Evolutionary conservation across 2,888 invertebrate genomes (phyloP).

Genomic region (Sisyra nigra): DNA sequence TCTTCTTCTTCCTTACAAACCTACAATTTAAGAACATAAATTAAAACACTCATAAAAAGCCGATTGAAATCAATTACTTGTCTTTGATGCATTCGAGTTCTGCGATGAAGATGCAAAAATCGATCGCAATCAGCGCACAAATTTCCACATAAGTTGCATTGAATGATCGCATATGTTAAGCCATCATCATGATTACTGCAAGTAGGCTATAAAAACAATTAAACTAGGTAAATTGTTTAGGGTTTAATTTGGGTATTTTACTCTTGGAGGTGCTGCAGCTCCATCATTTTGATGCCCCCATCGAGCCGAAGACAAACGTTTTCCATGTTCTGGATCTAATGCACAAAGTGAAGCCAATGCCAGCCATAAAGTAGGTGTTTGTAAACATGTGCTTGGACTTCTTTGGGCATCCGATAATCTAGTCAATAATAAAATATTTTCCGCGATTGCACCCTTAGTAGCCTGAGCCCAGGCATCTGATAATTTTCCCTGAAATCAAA

Average conservation of each 20-base stretch:
- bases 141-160: conserved; percentile 81
- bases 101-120: conserved; percentile 81
- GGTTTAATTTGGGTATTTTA: conserved; percentile 13
- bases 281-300: conserved; percentile 15
- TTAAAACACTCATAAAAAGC: neutral
- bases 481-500: conserved; percentile 54
- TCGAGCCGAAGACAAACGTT: conserved; percentile 51
- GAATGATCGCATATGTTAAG: conserved; percentile 79
- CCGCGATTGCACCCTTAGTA: conserved; percentile 76
- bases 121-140: conserved; percentile 94
- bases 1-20: conserved; percentile 94
- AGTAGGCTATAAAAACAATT: conserved; percentile 44
- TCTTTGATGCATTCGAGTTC: conserved; percentile 70
- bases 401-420: conserved; percentile 62
- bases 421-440: conserved; percentile 70
- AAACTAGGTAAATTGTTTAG: no score
- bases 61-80: conserved; percentile 32
- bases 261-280: conserved; percentile 20
- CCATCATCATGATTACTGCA: conserved; percentile 97
- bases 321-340: conserved; percentile 80
- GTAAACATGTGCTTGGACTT: conserved; percentile 59
- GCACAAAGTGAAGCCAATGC: conserved; percentile 87
- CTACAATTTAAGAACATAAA: conserved; percentile 22
- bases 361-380: conserved; percentile 78
- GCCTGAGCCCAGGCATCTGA: conserved; percentile 74